Base-by-base conservation (phyloP, 2,113 vertebrate species). In the Addax nasomaculatus region DNA sequence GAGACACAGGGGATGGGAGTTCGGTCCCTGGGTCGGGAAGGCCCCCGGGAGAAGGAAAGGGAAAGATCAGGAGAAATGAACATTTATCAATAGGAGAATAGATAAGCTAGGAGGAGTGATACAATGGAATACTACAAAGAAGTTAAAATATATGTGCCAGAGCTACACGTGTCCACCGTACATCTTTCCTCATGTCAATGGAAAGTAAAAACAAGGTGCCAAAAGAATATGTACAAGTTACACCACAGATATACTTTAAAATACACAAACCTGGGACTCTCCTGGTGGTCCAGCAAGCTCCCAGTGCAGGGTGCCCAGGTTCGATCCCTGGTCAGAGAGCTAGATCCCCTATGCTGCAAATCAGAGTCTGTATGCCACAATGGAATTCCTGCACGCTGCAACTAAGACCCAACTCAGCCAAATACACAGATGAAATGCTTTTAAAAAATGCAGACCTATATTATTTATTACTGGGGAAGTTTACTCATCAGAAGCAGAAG, bases 301-400 rank as follows among this genome's bases (percentile, higher is more conserved):
- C 36, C 21, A 27, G 0, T 4, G 12, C 36, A 76, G 39, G 70
- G 39, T 0, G 39, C 23, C 23, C 1, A 0, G 23, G 39, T 76
- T 9, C 12, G 0, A 7, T 15, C 12, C 11, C 39, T 7, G 70
- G 70, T 43, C 39, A 43, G 36, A 36, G 36, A 76, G 43, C 39
- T 27, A 25, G 70, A 27, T 14, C 12, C 70, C 39, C 36, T 14
- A 1, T 43, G 12, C 39, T 14, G 23, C 39, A 43, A 43, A 3
- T 2, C 39, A 14, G 23, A 7, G 12, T 27, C 12, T 43, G 23
- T 7, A 7, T 7, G 70, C 39, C 23, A 43, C 39, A 7, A 0
- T 7, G 70, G 14, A 14, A 27, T 14, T 43, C 23, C 70, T 73
- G 21, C 67, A 73, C 0, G 1, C 19, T 2, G 39, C 70, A 76